A percentile compares a stretch with the other conserved stretches of the same genome.
Evolutionary conservation across 2,797 vertebrate species (phyloP).

Genomic region (Xerus rutilus): DNA sequence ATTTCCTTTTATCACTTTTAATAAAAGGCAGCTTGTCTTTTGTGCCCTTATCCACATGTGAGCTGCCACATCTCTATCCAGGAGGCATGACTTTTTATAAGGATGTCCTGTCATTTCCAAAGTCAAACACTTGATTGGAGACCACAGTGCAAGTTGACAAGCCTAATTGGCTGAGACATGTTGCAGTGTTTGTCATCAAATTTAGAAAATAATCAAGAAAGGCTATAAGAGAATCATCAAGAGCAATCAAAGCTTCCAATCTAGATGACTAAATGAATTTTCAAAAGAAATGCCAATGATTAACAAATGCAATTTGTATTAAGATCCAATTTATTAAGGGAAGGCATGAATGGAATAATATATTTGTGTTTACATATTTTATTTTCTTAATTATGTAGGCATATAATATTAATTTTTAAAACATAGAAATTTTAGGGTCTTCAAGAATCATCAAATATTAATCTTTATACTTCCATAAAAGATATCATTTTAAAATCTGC

Average conservation of each 20-base stretch:
- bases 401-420: constrained; percentile 6
- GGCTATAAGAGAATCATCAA: constrained; percentile 76
- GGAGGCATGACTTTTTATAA: constrained; percentile 65
- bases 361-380: constrained; percentile 33
- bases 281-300: constrained; percentile 73
- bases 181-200: constrained; percentile 75
- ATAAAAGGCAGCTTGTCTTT: constrained; percentile 27
- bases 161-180: constrained; percentile 74
- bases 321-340: constrained; percentile 66
- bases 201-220: constrained; percentile 80
- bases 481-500: not conserved
- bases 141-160: constrained; percentile 72
- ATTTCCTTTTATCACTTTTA: constrained; percentile 46
- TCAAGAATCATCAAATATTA: not conserved
- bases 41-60: constrained; percentile 1
- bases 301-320: constrained; percentile 76
- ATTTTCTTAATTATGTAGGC: constrained; percentile 29
- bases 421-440: not conserved
- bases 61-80: constrained; percentile 66
- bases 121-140: constrained; percentile 75
- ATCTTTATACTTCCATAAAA: not conserved
- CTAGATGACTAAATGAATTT: constrained; percentile 71
- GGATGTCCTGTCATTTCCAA: constrained; percentile 76
- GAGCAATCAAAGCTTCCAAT: constrained; percentile 74
- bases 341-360: not conserved